A percentile compares a stretch with the other conserved stretches of the same genome.
These are phyloP conservation scores for Cygnus olor DNA, from an alignment of 2,797 vertebrate species.

Conservation along the genomic window DNA sequence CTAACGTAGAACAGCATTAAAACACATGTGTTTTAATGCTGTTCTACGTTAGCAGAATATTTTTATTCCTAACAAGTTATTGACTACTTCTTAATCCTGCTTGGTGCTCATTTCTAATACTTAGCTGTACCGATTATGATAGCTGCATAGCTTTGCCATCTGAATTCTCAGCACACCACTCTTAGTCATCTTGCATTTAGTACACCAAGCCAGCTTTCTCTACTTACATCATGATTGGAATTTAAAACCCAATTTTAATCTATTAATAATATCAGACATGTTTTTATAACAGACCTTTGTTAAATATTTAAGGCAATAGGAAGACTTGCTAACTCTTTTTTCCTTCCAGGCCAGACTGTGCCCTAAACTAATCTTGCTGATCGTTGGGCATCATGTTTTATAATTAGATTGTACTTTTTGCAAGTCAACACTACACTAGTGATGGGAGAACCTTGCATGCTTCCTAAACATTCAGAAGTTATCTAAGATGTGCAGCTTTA, in stretches of 20 bases:
- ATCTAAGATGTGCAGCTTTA: neutral
- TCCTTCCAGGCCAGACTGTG: neutral
- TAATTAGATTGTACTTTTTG: neutral
- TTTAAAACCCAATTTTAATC: neutral
- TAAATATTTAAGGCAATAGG: neutral
- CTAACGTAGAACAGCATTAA: neutral
- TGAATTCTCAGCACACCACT: neutral
- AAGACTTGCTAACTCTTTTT: neutral
- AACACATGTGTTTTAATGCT: neutral
- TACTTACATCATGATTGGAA: neutral
- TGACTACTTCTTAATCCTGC: neutral
- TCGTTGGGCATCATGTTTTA: neutral
- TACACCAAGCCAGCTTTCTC: neutral
- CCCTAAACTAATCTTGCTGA: neutral
- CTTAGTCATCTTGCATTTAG: neutral
- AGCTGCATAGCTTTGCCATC: neutral
- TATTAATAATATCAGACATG: neutral
- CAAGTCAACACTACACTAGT: neutral
- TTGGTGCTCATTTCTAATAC: neutral
- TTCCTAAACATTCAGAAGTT: neutral
- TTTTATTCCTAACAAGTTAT: neutral
- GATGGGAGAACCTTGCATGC: neutral
- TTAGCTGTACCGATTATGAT: neutral
- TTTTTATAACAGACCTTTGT: neutral
- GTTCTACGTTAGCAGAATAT: neutral